A percentile compares a stretch with the other conserved stretches of the same genome.
phyloP scores from a whole-genome alignment of 2,888 invertebrate genomes.

The Mythimna vitellina region DNA sequence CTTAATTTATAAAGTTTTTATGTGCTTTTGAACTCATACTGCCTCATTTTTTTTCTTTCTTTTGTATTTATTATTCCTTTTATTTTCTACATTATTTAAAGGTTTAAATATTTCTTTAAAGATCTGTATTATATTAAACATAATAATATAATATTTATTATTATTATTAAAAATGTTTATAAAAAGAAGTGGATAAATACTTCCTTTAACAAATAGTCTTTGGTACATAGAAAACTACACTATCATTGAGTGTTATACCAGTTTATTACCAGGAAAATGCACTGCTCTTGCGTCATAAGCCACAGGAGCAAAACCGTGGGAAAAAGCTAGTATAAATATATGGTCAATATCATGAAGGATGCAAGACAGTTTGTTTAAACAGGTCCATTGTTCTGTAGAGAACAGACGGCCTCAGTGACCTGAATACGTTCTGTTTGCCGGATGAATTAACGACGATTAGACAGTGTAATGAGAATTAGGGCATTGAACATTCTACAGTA shows the following conservation, averaged over 20 bases:
- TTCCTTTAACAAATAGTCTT: background rate
- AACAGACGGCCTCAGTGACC: constrained; percentile 79
- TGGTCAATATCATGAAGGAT: constrained; percentile 78
- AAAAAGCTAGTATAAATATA: constrained; percentile 55
- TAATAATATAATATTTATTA: too few relatives aligned
- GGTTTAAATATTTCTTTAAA: too few relatives aligned
- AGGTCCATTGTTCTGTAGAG: constrained; percentile 74
- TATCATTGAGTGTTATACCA: background rate
- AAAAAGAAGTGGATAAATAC: background rate
- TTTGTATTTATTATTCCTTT: too few relatives aligned
- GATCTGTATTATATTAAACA: too few relatives aligned
- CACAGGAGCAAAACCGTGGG: background rate
- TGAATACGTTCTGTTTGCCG: constrained; percentile 56
- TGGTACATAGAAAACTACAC: background rate
- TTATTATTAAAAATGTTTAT: too few relatives aligned
- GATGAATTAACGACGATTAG: constrained; percentile 59
- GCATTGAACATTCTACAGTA: constrained; percentile 30
- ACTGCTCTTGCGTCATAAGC: background rate
- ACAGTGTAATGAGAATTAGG: constrained; percentile 50
- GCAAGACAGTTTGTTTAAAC: constrained; percentile 80
- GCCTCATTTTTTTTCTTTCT: too few relatives aligned
- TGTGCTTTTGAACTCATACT: too few relatives aligned
- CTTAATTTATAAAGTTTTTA: too few relatives aligned
- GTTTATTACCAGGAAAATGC: background rate
- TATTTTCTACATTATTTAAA: too few relatives aligned